Conservation (phyloP, 2,113 vertebrate genomes). For the Dasypus novemcinctus region DNA sequence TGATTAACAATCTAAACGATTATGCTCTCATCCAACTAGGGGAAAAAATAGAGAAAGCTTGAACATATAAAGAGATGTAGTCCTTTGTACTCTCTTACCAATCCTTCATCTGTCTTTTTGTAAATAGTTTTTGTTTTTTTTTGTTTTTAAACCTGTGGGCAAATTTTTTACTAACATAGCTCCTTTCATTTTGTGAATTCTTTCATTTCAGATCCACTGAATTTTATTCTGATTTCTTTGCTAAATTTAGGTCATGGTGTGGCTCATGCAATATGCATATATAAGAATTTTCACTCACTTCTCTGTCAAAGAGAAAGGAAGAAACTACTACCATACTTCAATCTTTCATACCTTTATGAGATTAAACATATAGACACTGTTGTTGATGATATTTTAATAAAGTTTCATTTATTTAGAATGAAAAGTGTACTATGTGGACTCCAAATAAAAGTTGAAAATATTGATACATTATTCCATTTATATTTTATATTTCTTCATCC, state of each 20-base stretch:
- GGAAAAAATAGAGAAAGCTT: background rate
- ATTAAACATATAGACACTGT: background rate
- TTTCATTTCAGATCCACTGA: background rate
- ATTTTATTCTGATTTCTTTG: constrained; percentile 7
- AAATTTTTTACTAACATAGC: background rate
- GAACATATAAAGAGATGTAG: background rate
- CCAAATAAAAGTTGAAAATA: background rate
- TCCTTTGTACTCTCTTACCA: background rate
- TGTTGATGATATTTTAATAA: background rate
- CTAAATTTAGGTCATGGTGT: background rate
- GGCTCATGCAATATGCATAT: background rate
- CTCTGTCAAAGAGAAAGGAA: background rate
- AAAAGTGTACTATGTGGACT: background rate
- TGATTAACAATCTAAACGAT: background rate
- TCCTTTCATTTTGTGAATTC: background rate
- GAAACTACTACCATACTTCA: background rate
- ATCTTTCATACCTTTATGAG: background rate
- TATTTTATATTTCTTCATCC: background rate
- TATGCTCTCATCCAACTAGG: background rate
- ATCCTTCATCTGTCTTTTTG: background rate
- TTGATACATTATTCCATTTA: background rate
- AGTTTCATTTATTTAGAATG: background rate
- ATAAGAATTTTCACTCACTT: background rate
- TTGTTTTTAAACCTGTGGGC: background rate
- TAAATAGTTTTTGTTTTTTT: background rate